Conservation (phyloP, 2,113 vertebrate species). For the Etheostoma cragini region DNA sequence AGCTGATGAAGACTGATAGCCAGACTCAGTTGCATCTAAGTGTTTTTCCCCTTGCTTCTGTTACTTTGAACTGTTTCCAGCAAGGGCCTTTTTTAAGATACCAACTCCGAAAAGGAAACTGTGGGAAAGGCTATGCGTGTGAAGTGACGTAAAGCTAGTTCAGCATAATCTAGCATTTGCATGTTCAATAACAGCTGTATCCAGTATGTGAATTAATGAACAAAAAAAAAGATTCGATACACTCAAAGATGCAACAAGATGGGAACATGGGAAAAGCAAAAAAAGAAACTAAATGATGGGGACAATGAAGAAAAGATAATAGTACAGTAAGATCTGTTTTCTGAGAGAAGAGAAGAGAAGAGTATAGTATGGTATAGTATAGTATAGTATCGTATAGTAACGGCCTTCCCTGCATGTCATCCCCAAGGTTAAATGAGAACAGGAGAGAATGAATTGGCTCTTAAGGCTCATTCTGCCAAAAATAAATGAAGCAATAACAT, state of each 20-base stretch:
- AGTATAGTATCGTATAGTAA: constrained; percentile 51
- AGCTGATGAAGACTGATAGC: constrained; percentile 64
- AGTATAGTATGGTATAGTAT: constrained; percentile 13
- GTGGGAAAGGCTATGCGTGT: constrained; percentile 12
- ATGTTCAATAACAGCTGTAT: neutral
- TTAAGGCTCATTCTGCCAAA: constrained; percentile 82
- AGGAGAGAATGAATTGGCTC: constrained; percentile 79
- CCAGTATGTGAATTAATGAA: neutral
- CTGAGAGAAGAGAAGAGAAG: neutral
- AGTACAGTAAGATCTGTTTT: constrained; percentile 4
- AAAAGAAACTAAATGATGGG: constrained; percentile 26
- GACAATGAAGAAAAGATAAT: constrained; percentile 24
- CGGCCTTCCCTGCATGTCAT: constrained; percentile 55
- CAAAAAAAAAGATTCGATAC: neutral
- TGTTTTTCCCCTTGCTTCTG: constrained; percentile 40
- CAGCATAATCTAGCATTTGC: neutral
- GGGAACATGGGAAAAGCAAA: neutral
- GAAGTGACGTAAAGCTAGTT: constrained; percentile 1
- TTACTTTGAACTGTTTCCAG: constrained; percentile 34
- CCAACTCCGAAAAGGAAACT: constrained; percentile 11
- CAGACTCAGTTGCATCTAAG: constrained; percentile 12
- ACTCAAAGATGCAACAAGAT: constrained; percentile 6
- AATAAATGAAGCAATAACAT: constrained; percentile 84
- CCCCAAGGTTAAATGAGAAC: constrained; percentile 80
- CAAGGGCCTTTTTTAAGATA: constrained; percentile 20